Conservation (phyloP, 2,888 invertebrate genomes). For the Drosophila setosimentum region DNA sequence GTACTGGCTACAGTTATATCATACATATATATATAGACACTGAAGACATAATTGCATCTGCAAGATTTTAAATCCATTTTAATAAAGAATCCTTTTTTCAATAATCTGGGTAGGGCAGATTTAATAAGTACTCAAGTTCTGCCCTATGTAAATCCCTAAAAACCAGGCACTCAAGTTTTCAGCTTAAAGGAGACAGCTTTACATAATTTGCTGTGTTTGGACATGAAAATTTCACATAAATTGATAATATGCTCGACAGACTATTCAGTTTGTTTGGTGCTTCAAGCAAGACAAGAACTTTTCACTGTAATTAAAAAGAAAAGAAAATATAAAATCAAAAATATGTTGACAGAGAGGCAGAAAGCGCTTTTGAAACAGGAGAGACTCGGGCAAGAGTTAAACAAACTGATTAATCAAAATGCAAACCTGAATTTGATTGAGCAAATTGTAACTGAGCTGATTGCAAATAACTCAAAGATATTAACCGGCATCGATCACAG, state of each 20-base stretch:
- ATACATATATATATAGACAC: neutral
- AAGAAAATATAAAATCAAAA: neutral
- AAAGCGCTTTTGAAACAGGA: neutral
- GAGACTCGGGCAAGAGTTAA: neutral
- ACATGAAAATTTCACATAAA: neutral
- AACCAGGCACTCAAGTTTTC: neutral
- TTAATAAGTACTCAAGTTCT: neutral
- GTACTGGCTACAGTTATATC: accelerated
- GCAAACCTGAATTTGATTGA: neutral
- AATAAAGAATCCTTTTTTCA: too few relatives aligned
- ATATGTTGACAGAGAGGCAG: neutral
- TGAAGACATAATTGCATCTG: neutral
- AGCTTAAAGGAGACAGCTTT: neutral
- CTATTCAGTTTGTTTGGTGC: neutral
- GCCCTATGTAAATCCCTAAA: neutral
- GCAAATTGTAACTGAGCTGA: neutral
- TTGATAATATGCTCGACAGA: neutral
- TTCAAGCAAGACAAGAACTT: neutral
- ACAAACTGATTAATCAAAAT: neutral
- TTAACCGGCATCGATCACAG: neutral
- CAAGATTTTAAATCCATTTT: neutral
- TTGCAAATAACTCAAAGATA: neutral
- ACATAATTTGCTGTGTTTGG: neutral
- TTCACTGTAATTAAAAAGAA: neutral
- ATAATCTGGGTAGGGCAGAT: neutral